Evolutionary conservation across 2,888 invertebrate genomes (phyloP).

Genomic region (Chaetogeoica ovagalla): DNA sequence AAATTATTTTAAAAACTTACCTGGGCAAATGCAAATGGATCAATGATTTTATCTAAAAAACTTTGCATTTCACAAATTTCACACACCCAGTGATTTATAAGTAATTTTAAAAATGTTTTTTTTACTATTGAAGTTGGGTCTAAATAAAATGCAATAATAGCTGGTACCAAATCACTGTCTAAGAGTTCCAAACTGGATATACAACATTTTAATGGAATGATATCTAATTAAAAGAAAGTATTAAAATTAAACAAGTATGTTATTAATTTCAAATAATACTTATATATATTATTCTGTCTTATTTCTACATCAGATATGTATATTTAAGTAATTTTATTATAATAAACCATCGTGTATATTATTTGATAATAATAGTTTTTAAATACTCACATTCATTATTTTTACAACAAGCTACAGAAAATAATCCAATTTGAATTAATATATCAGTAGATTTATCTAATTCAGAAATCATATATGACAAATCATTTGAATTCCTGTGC

Average conservation of each 20-base stretch:
- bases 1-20: slow-evolving; percentile 14
- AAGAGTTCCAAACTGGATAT: slow-evolving; percentile 43
- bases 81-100: slow-evolving; percentile 40
- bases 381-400: slow-evolving; percentile 36
- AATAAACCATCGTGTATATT: no score
- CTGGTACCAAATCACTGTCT: slow-evolving; percentile 46
- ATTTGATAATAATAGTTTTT: not conserved
- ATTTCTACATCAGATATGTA: no score
- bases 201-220: slow-evolving; percentile 44
- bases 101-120: slow-evolving; percentile 35
- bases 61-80: slow-evolving; percentile 43
- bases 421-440: slow-evolving; percentile 49
- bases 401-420: slow-evolving; percentile 44
- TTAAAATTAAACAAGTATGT: not conserved
- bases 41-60: slow-evolving; percentile 37
- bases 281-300: no score
- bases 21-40: slow-evolving; percentile 32
- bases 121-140: slow-evolving; percentile 36
- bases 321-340: no score
- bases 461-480: slow-evolving; percentile 20
- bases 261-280: no score
- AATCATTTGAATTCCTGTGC: slow-evolving; percentile 9
- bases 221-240: slow-evolving; percentile 16
- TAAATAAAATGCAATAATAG: slow-evolving; percentile 46
- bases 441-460: slow-evolving; percentile 48